These are phyloP conservation scores for Brachirus orientalis DNA, from an alignment of 2,113 vertebrate genomes.

Conservation along the genomic window DNA sequence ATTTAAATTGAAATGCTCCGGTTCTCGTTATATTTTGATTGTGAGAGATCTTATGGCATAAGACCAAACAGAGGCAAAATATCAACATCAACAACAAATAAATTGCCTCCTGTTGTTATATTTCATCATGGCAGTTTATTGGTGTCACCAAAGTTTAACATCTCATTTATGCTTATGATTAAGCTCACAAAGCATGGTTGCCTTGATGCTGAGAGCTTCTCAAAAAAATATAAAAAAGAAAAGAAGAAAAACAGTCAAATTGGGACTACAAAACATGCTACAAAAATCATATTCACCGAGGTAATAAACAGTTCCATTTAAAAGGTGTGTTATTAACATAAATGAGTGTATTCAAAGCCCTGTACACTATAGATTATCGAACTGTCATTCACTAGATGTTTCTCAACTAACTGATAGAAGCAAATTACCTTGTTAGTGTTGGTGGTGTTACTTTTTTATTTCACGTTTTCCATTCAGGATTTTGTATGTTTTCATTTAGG, in stretches of 20 bases:
- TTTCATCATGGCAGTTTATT: too few species aligned
- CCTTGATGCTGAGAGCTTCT: not conserved
- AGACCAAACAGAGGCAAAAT: too few species aligned
- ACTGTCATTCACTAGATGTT: not conserved
- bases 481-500: not conserved
- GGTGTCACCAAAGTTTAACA: too few species aligned
- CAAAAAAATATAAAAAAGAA: not conserved
- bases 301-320: not conserved
- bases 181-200: not conserved
- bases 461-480: conserved; percentile 7
- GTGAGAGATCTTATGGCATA: too few species aligned
- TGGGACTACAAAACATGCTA: not conserved
- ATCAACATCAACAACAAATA: too few species aligned
- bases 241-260: not conserved
- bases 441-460: conserved; percentile 2
- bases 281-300: not conserved
- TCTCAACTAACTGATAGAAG: conserved; percentile 2
- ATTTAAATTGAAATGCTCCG: too few species aligned
- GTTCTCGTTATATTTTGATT: too few species aligned
- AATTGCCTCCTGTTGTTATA: too few species aligned
- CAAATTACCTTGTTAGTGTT: not conserved
- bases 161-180: conserved; percentile 21
- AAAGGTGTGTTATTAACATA: not conserved
- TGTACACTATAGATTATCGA: too few species aligned
- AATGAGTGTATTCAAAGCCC: not conserved